phyloP scores from a whole-genome alignment of 2,888 invertebrate species.

The Drosophila subsilvestris region DNA sequence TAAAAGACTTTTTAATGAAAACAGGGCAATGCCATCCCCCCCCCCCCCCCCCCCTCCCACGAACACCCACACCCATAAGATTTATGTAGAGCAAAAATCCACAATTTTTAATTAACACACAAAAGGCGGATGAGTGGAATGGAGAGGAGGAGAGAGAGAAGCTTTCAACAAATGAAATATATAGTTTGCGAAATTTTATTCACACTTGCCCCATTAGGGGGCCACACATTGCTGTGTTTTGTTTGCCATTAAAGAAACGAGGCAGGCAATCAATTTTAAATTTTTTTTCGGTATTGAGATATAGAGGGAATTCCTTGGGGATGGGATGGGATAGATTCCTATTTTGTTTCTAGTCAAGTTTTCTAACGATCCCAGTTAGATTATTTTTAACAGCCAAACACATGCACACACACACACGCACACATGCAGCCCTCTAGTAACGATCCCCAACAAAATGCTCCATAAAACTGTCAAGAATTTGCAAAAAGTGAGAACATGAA shows the following conservation, averaged over 20 bases:
- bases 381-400: neutral
- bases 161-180: slow-evolving; percentile 38
- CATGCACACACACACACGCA: neutral
- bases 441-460: slow-evolving; percentile 16
- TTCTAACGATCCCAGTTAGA: slow-evolving; percentile 1
- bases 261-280: slow-evolving; percentile 28
- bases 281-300: slow-evolving; percentile 19
- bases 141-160: neutral
- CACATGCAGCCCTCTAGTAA: neutral
- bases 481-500: slow-evolving; percentile 52
- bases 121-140: slow-evolving; percentile 5
- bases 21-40: neutral
- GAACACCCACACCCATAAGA: slow-evolving; percentile 33
- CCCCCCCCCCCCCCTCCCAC: too few species aligned
- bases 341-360: neutral
- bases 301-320: neutral
- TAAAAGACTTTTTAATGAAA: slow-evolving; percentile 50
- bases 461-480: slow-evolving; percentile 58
- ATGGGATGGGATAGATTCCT: neutral
- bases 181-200: slow-evolving; percentile 36
- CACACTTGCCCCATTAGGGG: slow-evolving; percentile 32
- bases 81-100: slow-evolving; percentile 42
- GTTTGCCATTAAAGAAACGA: slow-evolving; percentile 21
- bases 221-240: slow-evolving; percentile 30
- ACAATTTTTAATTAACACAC: slow-evolving; percentile 50